Evolutionary conservation across 2,888 invertebrate species (phyloP), one percentile per base, ranked within the genome.

Genomic region (Chrysomela aeneicollis): DNA sequence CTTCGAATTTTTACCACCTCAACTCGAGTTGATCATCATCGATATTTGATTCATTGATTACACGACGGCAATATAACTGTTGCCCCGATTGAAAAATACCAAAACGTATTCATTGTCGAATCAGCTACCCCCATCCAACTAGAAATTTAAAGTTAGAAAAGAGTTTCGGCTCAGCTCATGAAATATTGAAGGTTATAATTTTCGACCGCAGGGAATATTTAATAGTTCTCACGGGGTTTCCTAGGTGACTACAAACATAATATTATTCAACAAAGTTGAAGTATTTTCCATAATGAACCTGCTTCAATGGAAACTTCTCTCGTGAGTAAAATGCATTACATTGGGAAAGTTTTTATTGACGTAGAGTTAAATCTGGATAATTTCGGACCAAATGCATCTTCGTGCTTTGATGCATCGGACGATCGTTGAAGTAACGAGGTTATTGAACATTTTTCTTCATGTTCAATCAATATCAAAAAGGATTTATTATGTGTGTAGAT

Each of bases 251-350:
- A 63, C 68, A 66, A 71, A 64, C 67, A 69, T 71, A 65, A 69
- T 69, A 71, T 71, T 68, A 68, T 70, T 68, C 70, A 67, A 67
- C 68, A 71, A 70, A 71, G 65, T 71, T 67, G 52, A 68, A 69
- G 68, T 69, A 69, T 67, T 63, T 66, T 63, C 66, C 69, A 69
- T 71, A 71, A 71, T 71, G 64, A 71, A 69, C 66, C 66, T 54
- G 64, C 68, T 64, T 64, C 61, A 63, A 63, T 66, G 64, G 57
- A 66, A 68, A 64, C 68, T 66, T 66, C 59, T 30, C 66, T 68
- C 66, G 59, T 55, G 64, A 68, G 68, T 68, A 52, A 66, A 68
- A 64, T 66, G 68, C 66, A 68, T 64, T 68, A 63, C 64, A 64
- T 62, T 61, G 52, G 49, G 64, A 62, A 68, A 68, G 61, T 68